phyloP scores from a whole-genome alignment of 2,113 vertebrate genomes.

The Pomatorhinus ruficollis region DNA sequence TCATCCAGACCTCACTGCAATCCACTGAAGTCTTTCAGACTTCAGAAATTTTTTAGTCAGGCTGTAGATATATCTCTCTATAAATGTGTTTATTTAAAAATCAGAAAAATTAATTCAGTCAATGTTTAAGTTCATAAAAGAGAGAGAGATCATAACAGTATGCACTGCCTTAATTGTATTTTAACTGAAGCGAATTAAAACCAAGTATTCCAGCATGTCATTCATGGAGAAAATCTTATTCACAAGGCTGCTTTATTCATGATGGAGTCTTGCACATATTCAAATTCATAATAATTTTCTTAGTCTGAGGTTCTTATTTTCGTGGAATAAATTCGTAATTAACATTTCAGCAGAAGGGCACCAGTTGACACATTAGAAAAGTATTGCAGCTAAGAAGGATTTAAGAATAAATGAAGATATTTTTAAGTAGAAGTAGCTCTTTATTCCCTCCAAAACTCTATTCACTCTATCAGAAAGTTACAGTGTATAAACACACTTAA shows the following conservation, averaged over 20 bases:
- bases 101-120: neutral
- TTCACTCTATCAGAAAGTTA: neutral
- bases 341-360: constrained; percentile 35
- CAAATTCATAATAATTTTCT: constrained; percentile 32
- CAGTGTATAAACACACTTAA: neutral
- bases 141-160: neutral
- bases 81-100: neutral
- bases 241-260: constrained; percentile 48
- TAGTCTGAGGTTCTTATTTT: constrained; percentile 34
- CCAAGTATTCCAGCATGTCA: constrained; percentile 10
- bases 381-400: constrained; percentile 11
- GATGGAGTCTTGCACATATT: constrained; percentile 20
- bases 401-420: constrained; percentile 39
- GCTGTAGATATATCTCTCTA: neutral
- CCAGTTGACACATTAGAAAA: neutral
- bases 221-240: constrained; percentile 57
- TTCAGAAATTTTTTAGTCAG: neutral
- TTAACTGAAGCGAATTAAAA: constrained; percentile 42
- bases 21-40: neutral
- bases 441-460: neutral
- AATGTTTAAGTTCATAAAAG: constrained; percentile 4
- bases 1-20: neutral
- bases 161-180: constrained; percentile 35
- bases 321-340: constrained; percentile 22
- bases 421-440: constrained; percentile 7